Conservation (phyloP, 2,113 vertebrate species). For the Actinemys pallida region DNA sequence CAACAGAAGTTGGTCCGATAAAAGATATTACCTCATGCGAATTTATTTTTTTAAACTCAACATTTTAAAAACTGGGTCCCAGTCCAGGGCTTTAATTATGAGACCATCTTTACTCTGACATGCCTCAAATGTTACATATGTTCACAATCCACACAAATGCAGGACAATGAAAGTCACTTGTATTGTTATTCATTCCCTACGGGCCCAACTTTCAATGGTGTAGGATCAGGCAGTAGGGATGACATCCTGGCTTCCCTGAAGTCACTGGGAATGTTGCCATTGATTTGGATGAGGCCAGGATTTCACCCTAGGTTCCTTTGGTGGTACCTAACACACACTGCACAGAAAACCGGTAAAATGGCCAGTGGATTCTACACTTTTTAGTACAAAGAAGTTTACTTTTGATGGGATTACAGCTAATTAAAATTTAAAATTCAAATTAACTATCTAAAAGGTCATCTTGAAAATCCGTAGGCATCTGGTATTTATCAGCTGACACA, state of each 20-base stretch:
- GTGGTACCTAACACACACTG: neutral
- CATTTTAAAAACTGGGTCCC: neutral
- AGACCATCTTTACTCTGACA: neutral
- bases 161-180: neutral
- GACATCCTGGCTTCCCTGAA: neutral
- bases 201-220: neutral
- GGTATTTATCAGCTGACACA: conserved; percentile 39
- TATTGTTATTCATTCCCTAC: neutral
- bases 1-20: neutral
- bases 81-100: rapidly evolving
- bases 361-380: neutral
- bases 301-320: too few species aligned
- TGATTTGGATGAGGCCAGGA: neutral
- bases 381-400: neutral
- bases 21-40: neutral
- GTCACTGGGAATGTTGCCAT: neutral
- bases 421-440: conserved; percentile 68
- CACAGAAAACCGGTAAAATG: neutral
- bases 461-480: conserved; percentile 39
- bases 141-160: neutral
- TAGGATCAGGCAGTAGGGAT: neutral
- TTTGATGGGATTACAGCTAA: conserved; percentile 47
- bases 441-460: conserved; percentile 64
- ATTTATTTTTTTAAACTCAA: neutral
- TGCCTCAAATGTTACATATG: neutral